Evolutionary conservation across 2,113 vertebrate genomes (phyloP).

Genomic region (Oreochromis spilurus): DNA sequence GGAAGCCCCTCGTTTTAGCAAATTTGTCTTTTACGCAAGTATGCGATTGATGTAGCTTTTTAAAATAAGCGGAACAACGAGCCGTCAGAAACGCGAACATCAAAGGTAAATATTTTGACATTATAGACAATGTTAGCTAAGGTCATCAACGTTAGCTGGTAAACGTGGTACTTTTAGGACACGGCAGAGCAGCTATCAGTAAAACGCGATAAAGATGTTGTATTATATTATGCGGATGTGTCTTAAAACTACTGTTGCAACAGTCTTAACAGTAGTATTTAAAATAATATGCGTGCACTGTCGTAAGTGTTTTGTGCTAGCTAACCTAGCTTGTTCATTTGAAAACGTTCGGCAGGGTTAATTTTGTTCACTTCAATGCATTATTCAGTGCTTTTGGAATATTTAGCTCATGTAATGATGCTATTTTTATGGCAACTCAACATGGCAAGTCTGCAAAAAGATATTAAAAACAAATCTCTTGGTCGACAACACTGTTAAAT

Average conservation of each 20-base stretch:
- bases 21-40: not conserved
- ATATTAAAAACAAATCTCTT: not conserved
- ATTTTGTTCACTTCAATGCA: not conserved
- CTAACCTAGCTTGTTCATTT: not conserved
- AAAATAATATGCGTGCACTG: not conserved
- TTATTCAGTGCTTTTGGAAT: not conserved
- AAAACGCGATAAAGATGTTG: not conserved
- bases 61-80: not conserved
- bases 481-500: not conserved
- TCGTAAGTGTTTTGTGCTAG: not conserved
- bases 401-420: not conserved
- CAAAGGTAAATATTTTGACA: conserved; percentile 5
- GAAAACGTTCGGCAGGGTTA: not conserved
- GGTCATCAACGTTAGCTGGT: not conserved
- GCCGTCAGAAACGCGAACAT: not conserved
- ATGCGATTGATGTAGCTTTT: not conserved
- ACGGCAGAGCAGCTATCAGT: too few relatives aligned
- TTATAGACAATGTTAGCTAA: not conserved
- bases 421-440: not conserved
- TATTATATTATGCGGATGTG: not conserved
- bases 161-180: not conserved
- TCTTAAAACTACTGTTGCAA: not conserved
- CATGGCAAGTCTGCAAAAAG: not conserved
- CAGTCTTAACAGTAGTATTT: not conserved
- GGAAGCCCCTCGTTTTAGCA: accelerated